phyloP scores from a whole-genome alignment of 1,140 invertebrate species.

The Magallana ariakensis region DNA sequence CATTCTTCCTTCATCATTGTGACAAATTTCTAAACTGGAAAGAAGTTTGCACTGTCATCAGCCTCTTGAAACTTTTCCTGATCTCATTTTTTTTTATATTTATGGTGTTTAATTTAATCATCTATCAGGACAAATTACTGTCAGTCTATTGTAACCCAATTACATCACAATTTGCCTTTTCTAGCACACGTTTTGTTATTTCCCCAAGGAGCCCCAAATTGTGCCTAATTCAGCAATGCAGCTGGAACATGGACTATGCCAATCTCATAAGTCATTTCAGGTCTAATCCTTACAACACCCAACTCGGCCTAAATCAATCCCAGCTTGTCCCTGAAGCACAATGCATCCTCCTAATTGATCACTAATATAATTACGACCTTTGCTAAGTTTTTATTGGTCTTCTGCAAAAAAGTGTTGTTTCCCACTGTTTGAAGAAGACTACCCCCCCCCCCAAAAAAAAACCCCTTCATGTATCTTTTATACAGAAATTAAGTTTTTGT shows the following conservation, averaged over 20 bases:
- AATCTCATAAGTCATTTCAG: not conserved
- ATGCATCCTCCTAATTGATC: not conserved
- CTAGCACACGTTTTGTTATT: constrained; percentile 22
- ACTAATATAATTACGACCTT: constrained; percentile 5
- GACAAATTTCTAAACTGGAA: too few species aligned
- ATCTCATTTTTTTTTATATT: not conserved
- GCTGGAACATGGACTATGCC: not conserved
- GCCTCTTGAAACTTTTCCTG: not conserved
- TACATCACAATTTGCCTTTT: constrained; percentile 36
- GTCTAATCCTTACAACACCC: not conserved
- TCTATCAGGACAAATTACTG: not conserved
- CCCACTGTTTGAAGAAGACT: not conserved
- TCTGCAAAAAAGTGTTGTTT: not conserved
- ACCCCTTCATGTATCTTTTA: too few species aligned
- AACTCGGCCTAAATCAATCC: constrained; percentile 6
- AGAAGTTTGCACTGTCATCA: not conserved
- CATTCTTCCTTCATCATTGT: too few species aligned
- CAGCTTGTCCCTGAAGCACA: not conserved
- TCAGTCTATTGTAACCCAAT: constrained; percentile 19
- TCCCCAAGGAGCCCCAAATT: not conserved
- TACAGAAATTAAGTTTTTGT: too few species aligned
- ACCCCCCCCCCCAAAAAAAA: not conserved
- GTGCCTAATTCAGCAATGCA: not conserved
- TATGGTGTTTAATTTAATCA: not conserved
- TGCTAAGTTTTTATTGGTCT: not conserved